Evolutionary conservation across 2,888 invertebrate genomes (phyloP), one percentile per base, ranked within the genome.

Genomic region (Nomada ruficornis): DNA sequence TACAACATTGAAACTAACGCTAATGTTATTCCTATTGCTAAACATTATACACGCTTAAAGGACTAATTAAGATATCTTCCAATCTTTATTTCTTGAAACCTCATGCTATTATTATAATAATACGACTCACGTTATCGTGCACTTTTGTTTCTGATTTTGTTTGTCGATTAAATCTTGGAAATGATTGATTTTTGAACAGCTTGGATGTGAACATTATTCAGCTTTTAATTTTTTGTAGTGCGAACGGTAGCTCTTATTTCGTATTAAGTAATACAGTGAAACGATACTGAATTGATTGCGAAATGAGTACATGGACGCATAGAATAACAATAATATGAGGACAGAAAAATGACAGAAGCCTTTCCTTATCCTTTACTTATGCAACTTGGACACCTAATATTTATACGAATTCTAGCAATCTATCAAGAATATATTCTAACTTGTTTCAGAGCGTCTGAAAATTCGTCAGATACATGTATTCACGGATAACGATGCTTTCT

Each of bases 371-470:
- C n/a, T n/a, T 57, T 15, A 42, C 20, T 55, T 64, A 47, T 67
- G 10, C 20, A 47, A 4, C 26, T 60, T 44, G 64, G 26, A 69
- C 42, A 59, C 1, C 50, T 68, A 60, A 77, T 60, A 78, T 55
- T 57, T 26, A 63, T 62, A 67, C 44, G 65, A 65, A 73, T 65
- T 55, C 62, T 54, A 80, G 60, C 60, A 59, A 65, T 77, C 59
- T 77, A 77, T 52, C 64, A 60, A 71, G 71, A 70, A 72, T 67
- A 72, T 59, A 60, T 18, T 67, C 44, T 54, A 52, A 13, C n/a
- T 26, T 5, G 26, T 29, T 55, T 4, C 47, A 57, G 18, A 55
- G 29, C 11, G 44, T 11, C 18, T 29, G 55, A 73, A 26, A 59
- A 64, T 0, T 47, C 47, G 13, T 55, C 47, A 47, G 63, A 55